Percentiles rank a stretch among this genome's conserved stretches.
These are phyloP conservation scores for Lepeophtheirus nordmannii DNA, from an alignment of 2,888 invertebrate genomes.

Conservation along the genomic window DNA sequence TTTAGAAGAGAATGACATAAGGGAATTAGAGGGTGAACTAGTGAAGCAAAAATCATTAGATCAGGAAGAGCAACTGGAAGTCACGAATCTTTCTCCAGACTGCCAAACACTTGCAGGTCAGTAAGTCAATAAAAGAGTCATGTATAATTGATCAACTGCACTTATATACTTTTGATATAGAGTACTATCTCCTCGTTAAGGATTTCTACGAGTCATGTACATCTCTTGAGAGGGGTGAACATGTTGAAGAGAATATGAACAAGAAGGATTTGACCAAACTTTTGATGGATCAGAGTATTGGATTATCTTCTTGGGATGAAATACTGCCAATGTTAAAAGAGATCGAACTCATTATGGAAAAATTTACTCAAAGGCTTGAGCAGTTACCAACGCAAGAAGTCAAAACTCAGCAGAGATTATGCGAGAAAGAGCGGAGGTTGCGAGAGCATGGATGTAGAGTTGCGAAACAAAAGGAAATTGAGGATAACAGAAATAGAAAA, in stretches of 20 bases:
- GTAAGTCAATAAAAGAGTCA: too few relatives aligned
- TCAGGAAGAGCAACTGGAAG: not conserved
- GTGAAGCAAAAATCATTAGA: not conserved
- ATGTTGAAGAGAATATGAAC: not conserved
- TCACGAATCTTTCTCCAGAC: not conserved
- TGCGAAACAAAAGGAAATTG: slow-evolving; percentile 12
- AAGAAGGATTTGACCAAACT: not conserved
- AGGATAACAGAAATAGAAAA: slow-evolving; percentile 18
- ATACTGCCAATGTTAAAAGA: slow-evolving; percentile 11
- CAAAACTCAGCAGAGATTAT: slow-evolving; percentile 9
- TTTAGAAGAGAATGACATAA: not conserved
- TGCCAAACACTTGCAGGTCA: not conserved
- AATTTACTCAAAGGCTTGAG: slow-evolving; percentile 12
- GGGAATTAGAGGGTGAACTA: not conserved
- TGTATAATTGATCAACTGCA: not conserved
- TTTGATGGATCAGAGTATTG: not conserved
- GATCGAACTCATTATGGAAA: slow-evolving; percentile 23
- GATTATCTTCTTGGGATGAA: not conserved
- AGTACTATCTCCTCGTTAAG: not conserved
- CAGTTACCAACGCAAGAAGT: slow-evolving; percentile 8
- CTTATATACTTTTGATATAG: not conserved
- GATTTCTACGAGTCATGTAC: not conserved
- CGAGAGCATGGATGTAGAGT: slow-evolving; percentile 16
- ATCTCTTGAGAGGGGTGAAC: not conserved
- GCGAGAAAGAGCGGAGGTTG: slow-evolving; percentile 10